Conservation (phyloP, 1,140 invertebrate species). For the Colletes gigas region DNA sequence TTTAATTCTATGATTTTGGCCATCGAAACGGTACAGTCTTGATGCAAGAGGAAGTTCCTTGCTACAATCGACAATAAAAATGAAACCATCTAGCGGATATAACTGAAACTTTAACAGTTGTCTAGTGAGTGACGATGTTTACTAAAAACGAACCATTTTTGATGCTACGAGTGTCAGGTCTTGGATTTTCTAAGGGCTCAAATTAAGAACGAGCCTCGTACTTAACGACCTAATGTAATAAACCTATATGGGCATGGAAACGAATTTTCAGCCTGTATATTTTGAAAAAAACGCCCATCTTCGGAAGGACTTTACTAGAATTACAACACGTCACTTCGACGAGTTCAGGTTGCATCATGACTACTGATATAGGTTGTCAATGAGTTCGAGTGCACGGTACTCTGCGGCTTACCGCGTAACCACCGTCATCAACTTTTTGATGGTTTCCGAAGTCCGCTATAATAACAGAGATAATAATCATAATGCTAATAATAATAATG, state of each 20-base stretch:
- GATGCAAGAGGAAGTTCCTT: no score
- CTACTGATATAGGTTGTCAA: constrained; percentile 39
- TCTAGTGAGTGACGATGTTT: no score
- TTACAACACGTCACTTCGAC: constrained; percentile 24
- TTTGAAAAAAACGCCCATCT: neutral
- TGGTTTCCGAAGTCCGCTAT: constrained; percentile 15
- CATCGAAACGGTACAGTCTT: no score
- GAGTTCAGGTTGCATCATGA: constrained; percentile 20
- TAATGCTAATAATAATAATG: constrained; percentile 14
- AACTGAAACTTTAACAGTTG: no score
- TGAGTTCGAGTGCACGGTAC: constrained; percentile 45
- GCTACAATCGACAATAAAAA: no score
- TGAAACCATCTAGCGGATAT: no score
- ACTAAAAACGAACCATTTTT: no score
- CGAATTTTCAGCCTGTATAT: neutral
- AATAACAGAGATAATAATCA: constrained; percentile 28
- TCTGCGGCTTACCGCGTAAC: constrained; percentile 46
- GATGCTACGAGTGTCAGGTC: no score
- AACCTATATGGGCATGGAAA: neutral
- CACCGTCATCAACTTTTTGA: constrained; percentile 45
- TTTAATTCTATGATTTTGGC: no score
- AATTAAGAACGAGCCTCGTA: no score
- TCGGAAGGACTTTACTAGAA: neutral
- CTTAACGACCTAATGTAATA: no score
- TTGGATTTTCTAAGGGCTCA: no score